A percentile compares a stretch with the other conserved stretches of the same genome.
Conservation (phyloP, 2,113 vertebrate genomes). For the Columba janthina region DNA sequence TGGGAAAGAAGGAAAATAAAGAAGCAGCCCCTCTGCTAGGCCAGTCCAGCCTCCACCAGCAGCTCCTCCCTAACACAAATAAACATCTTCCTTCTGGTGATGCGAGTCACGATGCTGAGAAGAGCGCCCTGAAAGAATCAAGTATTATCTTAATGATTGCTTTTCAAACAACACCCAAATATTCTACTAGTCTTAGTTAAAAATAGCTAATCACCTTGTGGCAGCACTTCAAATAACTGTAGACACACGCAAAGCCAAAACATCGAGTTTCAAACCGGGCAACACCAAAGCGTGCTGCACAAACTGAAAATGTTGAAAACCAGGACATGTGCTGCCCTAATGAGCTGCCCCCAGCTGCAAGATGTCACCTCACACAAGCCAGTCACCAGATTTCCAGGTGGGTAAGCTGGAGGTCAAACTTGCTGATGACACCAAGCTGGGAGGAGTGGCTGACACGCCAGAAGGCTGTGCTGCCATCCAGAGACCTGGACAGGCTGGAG, state of each 20-base stretch:
- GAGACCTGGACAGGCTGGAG: too few relatives aligned
- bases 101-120: not conserved
- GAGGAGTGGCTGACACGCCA: too few relatives aligned
- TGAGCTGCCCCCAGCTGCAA: not conserved
- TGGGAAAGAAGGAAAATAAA: not conserved
- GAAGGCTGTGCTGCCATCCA: too few relatives aligned
- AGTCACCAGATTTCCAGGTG: rapidly evolving
- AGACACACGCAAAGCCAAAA: not conserved
- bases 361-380: not conserved
- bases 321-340: not conserved
- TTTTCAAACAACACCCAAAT: not conserved
- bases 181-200: not conserved
- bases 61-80: not conserved
- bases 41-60: not conserved
- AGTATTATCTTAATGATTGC: not conserved
- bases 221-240: not conserved
- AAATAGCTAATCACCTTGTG: not conserved
- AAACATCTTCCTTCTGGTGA: not conserved
- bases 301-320: not conserved
- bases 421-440: too few relatives aligned
- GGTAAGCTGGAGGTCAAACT: not conserved
- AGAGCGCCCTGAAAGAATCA: not conserved
- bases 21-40: not conserved
- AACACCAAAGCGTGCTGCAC: not conserved
- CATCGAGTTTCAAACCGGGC: not conserved